These are phyloP conservation scores for Ormyrus rosae DNA, from an alignment of 2,888 invertebrate species.

Conservation along the genomic window DNA sequence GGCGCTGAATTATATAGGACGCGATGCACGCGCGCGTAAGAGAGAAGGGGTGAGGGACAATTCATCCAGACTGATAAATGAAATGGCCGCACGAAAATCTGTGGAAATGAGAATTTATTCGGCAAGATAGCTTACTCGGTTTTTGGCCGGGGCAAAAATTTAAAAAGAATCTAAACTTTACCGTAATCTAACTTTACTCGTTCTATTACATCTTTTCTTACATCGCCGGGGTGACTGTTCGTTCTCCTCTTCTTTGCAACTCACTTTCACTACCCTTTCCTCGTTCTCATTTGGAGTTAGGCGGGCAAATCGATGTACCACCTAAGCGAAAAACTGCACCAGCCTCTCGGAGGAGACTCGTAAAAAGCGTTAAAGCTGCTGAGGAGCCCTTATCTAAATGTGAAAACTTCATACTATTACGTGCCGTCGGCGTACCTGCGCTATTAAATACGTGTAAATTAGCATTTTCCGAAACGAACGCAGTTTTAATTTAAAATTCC, in stretches of 20 bases:
- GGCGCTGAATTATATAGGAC: constrained; percentile 10
- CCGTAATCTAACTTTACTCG: too few relatives aligned
- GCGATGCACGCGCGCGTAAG: not conserved
- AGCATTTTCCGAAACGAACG: constrained; percentile 39
- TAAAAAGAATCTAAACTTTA: too few relatives aligned
- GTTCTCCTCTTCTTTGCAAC: too few relatives aligned
- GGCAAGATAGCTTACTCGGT: not conserved
- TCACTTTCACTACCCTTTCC: not conserved
- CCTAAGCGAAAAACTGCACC: constrained; percentile 28
- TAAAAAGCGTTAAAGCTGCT: constrained; percentile 52
- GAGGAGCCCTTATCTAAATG: constrained; percentile 59
- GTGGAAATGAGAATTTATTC: too few relatives aligned
- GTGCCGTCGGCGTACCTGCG: not conserved
- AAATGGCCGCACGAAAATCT: not conserved
- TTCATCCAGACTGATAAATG: constrained; percentile 28
- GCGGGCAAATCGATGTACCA: constrained; percentile 28
- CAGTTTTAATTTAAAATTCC: constrained; percentile 25
- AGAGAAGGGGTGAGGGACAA: not conserved
- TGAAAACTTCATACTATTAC: constrained; percentile 50
- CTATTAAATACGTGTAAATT: constrained; percentile 47
- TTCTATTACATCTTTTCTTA: too few relatives aligned
- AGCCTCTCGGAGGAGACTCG: constrained; percentile 41
- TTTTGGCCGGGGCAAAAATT: not conserved
- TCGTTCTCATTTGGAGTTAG: not conserved
- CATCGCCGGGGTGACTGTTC: too few relatives aligned